Conservation (phyloP, 1,140 invertebrate species). For the Hyphantria cunea region DNA sequence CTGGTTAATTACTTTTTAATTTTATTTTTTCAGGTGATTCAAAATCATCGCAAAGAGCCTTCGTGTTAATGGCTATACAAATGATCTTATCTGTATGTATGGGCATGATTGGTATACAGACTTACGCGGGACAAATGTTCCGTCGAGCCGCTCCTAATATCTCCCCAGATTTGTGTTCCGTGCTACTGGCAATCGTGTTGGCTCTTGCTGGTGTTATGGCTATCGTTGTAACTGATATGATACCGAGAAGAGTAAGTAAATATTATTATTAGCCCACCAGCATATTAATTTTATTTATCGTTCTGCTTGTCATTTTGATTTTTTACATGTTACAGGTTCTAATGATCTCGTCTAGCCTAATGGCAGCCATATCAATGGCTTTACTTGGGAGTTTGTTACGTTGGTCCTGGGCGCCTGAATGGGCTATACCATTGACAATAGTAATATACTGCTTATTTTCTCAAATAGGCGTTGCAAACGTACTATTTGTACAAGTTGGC, state of each 20-base stretch:
- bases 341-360: slow-evolving; percentile 20
- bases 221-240: slow-evolving; percentile 24
- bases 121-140: slow-evolving; percentile 37
- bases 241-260: slow-evolving; percentile 34
- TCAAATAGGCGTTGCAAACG: slow-evolving; percentile 22
- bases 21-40: slow-evolving; percentile 11
- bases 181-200: slow-evolving; percentile 27
- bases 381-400: slow-evolving; percentile 15
- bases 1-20: neutral
- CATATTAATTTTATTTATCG: neutral
- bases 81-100: slow-evolving; percentile 14
- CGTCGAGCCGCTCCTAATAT: slow-evolving; percentile 28
- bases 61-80: slow-evolving; percentile 1
- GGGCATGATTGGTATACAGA: slow-evolving; percentile 33
- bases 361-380: slow-evolving; percentile 16
- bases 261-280: neutral
- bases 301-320: neutral
- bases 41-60: slow-evolving; percentile 18
- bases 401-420: slow-evolving; percentile 30
- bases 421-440: slow-evolving; percentile 24
- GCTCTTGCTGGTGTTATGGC: slow-evolving; percentile 11
- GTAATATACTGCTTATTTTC: slow-evolving; percentile 21
- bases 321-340: slow-evolving; percentile 21
- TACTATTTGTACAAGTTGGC: slow-evolving; percentile 26
- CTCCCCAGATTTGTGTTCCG: slow-evolving; percentile 36